Percentiles rank a stretch among this genome's conserved stretches.
These are phyloP conservation scores for Gallinago jamesoni DNA, from an alignment of 2,113 vertebrate genomes.

Conservation along the genomic window DNA sequence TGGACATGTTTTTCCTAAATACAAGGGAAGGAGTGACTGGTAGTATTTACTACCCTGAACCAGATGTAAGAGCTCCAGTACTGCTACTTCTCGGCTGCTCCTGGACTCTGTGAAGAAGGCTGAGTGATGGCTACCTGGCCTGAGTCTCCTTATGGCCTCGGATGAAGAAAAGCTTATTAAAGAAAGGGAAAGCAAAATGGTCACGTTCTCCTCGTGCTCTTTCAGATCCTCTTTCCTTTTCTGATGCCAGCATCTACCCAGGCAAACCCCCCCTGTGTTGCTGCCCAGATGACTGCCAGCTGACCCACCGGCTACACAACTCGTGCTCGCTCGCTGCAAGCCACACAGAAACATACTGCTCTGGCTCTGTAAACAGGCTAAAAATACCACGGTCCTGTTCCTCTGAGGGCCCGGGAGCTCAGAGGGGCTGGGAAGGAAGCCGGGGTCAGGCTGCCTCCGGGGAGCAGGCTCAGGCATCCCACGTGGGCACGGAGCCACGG, in stretches of 20 bases:
- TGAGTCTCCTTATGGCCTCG: background rate
- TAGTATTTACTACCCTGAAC: background rate
- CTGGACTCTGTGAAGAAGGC: background rate
- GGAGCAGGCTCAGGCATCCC: background rate
- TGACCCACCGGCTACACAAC: background rate
- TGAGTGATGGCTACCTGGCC: background rate
- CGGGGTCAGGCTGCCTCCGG: background rate
- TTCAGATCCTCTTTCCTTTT: background rate
- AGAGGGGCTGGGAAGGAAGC: conserved; percentile 48
- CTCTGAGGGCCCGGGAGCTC: background rate
- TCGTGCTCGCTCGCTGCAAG: background rate
- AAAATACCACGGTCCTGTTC: conserved; percentile 12
- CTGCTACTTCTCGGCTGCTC: background rate
- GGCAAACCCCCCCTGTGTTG: accelerated
- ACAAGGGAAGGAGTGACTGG: background rate
- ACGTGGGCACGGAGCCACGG: background rate
- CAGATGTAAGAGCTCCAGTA: background rate
- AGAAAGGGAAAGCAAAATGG: background rate
- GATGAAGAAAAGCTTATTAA: background rate
- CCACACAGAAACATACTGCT: background rate
- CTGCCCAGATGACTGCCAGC: background rate
- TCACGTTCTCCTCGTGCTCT: background rate
- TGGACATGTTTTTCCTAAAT: background rate
- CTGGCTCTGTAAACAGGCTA: conserved; percentile 53
- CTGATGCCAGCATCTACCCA: background rate